phyloP scores from a whole-genome alignment of 2,797 vertebrate genomes.

The Anableps anableps region DNA sequence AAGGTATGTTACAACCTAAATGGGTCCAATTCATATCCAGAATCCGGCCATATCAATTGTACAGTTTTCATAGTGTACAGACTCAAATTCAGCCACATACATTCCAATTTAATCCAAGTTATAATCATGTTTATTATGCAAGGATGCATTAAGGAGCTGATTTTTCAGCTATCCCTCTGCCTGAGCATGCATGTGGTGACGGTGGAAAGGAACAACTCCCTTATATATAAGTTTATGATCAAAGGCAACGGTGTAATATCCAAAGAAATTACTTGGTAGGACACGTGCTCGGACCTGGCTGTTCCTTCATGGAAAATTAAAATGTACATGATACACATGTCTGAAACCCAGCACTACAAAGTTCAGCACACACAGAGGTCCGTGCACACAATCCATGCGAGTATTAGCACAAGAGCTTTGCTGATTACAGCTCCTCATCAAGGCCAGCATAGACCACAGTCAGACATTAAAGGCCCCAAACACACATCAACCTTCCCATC shows the following conservation, averaged over 20 bases:
- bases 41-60: not conserved
- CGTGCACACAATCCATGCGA: constrained; percentile 20
- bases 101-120: not conserved
- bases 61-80: not conserved
- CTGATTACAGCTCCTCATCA: constrained; percentile 76
- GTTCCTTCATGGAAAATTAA: not conserved
- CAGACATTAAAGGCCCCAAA: constrained; percentile 53
- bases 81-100: not conserved
- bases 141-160: not conserved
- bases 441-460: constrained; percentile 54
- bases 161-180: not conserved
- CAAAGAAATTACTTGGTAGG: not conserved
- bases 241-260: not conserved
- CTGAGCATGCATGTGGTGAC: not conserved
- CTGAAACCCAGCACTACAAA: constrained; percentile 1
- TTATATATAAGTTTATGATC: not conserved
- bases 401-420: constrained; percentile 40
- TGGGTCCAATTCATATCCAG: not conserved
- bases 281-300: not conserved
- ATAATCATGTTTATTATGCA: not conserved
- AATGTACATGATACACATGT: not conserved
- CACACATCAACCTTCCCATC: constrained; percentile 35
- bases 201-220: not conserved
- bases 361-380: constrained; percentile 20
- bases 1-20: not conserved